Evolutionary conservation across 2,888 invertebrate species (phyloP), one percentile per base, ranked within the genome.

Genomic region (Leptopterna dolabrata): DNA sequence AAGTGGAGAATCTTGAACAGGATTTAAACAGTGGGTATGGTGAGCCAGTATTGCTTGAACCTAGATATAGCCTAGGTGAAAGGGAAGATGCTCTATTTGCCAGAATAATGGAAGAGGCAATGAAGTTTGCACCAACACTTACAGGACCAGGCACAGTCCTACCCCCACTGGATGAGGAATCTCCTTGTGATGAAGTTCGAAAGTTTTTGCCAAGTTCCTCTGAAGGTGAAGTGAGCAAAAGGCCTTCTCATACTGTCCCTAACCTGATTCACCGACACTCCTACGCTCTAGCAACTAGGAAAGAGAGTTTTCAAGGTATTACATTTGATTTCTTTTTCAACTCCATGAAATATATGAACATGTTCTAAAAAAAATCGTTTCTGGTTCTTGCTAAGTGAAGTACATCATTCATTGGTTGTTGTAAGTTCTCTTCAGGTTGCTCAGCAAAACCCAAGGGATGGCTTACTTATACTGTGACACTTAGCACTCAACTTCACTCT

Each of bases 61-160:
- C 88, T 11, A 87, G 87, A 70, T 80, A 83, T n/a, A 88, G 87
- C 27, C 36, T 88, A 19, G 88, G 88, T 13, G 88, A 88, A 45
- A 19, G 84, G 16, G 89, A 89, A 30, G 89, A 89, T 89, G 88
- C 87, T 73, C 86, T 90, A 16, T 90, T 90, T 73, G 89, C 90
- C 29, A 89, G 89, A 82, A 90, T 90, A 55, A 90, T 90, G 90
- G 89, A 90, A 27, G 90, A 90, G 47, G 90, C 90, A 0, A 89
- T 90, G 89, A 90, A 89, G 29, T 89, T 90, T 55, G 90, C 90
- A 14, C 90, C 90, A 0, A 90, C 90, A 11, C 80, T 90, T n/a
- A 89, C 89, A 14, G 88, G 87, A 1, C 89, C 89, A 9, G 89
- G 90, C 55, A 87, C 89, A 3, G 88, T 89, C 27, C 88, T 90